Base-by-base conservation (phyloP, 2,888 invertebrate genomes). In the Stenichneumon culpator region DNA sequence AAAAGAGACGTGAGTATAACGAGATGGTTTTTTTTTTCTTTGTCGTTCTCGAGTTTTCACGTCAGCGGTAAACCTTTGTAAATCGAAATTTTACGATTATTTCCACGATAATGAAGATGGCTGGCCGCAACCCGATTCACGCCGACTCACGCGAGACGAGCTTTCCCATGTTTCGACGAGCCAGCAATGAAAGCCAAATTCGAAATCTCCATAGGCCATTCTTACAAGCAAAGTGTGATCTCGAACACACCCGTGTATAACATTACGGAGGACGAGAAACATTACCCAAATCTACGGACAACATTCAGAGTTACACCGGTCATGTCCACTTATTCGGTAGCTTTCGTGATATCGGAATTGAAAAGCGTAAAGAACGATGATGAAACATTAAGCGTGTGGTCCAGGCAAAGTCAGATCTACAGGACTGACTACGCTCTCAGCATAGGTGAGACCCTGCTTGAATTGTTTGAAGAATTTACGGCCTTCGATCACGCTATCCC, bases 91-190 rank as follows among this genome's bases (percentile, higher is more conserved):
- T 28, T 16, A 60, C 22, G 14, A 60, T 4, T 25, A 60, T 60
- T 54, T 19, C 11, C 3, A 5, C 9, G 6, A 22, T 28, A 22
- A 79, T 84, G 28, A 93, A 96, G 96, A 88, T 95, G 94, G 88
- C 92, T 97, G n/a, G 95, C 96, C 3, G 95, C 96, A 0, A 96
- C 97, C 0, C 97, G 97, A 84, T 96, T 97, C 75, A 96, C 97
- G 91, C 95, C 96, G 0, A 96, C 96, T 0, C 95, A 95, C 82
- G 96, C 97, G 0, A 95, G 97, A 0, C 95, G 95, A 68, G 97
- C 96, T 0, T 97, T 97, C 92, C 97, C 97, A 0, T 97, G 97
- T 90, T 97, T 96, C 90, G 97, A 97, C 89, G 96, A 97, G 90
- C 97, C 97, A 0, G 94, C 94, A 0, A 92, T 95, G 52, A 97